A percentile compares a stretch with the other conserved stretches of the same genome.
These are phyloP conservation scores for Echinops telfairi DNA, from an alignment of 2,113 vertebrate genomes.

Conservation along the genomic window DNA sequence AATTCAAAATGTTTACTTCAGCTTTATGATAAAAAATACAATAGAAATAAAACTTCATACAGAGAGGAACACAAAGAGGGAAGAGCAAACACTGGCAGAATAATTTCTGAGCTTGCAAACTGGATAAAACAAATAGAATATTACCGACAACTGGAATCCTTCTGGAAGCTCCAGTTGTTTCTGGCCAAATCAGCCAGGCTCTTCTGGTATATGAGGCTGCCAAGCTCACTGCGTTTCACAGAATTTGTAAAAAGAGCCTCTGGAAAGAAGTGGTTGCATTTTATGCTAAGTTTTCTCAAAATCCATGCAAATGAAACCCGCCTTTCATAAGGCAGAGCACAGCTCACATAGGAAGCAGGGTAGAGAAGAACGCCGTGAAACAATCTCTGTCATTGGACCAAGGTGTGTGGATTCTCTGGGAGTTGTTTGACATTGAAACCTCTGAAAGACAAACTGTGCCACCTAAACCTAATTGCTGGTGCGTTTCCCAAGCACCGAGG, in stretches of 20 bases:
- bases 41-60: background rate
- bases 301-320: background rate
- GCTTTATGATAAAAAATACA: background rate
- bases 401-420: background rate
- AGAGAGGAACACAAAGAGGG: background rate
- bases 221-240: background rate
- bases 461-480: background rate
- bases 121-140: background rate
- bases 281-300: background rate
- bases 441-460: slow-evolving; percentile 16
- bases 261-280: background rate
- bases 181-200: background rate
- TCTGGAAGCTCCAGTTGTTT: slow-evolving; percentile 20
- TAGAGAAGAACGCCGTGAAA: background rate
- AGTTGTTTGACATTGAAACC: slow-evolving; percentile 22
- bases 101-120: background rate
- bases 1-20: background rate
- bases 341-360: background rate
- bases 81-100: background rate
- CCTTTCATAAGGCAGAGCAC: background rate
- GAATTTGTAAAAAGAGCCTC: slow-evolving; percentile 2
- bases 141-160: background rate
- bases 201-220: background rate
- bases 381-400: background rate
- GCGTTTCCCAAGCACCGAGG: slow-evolving; percentile 6